Conservation (phyloP, 23 tunicate species). For the Ascidia mentula region DNA sequence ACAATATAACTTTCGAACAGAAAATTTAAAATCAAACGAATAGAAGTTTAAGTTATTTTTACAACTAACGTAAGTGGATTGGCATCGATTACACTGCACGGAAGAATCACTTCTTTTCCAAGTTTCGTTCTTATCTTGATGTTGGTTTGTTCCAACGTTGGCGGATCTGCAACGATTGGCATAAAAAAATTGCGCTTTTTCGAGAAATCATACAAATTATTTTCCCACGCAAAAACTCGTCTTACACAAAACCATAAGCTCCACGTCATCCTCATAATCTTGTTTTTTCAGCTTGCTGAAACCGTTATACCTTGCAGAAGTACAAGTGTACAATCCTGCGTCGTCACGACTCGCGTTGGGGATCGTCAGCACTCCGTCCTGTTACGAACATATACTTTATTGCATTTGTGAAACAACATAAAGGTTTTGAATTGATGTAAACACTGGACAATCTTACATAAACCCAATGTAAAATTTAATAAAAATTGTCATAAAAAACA, state of each 20-base stretch:
- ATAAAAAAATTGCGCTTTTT: not conserved
- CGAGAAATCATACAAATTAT: not conserved
- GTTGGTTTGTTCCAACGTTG: conserved; percentile 34
- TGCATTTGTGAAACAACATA: too few relatives aligned
- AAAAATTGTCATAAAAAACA: too few relatives aligned
- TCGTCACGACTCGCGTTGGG: conserved; percentile 49
- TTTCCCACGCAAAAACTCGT: not conserved
- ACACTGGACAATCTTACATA: too few relatives aligned
- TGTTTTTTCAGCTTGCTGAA: conserved; percentile 49
- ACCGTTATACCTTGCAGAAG: conserved; percentile 59
- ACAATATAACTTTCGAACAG: too few relatives aligned
- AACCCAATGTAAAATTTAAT: too few relatives aligned
- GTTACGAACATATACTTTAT: too few relatives aligned
- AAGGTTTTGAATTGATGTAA: too few relatives aligned
- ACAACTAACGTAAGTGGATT: conserved; percentile 33
- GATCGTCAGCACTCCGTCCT: conserved; percentile 58
- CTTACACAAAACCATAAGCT: conserved; percentile 59
- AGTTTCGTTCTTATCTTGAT: not conserved
- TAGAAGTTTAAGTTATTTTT: too few relatives aligned
- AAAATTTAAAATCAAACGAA: too few relatives aligned
- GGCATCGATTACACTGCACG: conserved; percentile 28
- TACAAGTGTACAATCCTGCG: conserved; percentile 64
- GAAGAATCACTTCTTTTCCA: not conserved
- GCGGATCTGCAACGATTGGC: conserved; percentile 67
- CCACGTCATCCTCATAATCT: conserved; percentile 35